Conservation (phyloP, 1,140 invertebrate species). For the Cydia strobilella region DNA sequence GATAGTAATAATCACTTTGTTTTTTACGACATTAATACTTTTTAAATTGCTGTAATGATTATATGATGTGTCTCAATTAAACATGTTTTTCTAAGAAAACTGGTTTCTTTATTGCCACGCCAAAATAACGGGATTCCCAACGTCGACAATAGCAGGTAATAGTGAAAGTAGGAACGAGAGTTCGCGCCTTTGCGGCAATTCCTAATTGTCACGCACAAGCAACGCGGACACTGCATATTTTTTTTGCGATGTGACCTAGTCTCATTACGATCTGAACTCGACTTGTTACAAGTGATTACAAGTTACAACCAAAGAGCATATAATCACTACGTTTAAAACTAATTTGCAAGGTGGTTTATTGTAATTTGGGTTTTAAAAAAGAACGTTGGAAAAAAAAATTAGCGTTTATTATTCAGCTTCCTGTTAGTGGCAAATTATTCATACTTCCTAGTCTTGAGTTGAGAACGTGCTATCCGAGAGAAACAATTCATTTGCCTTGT, state of each 20-base stretch:
- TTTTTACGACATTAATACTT: constrained; percentile 70
- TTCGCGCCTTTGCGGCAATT: constrained; percentile 14
- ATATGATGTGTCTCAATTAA: constrained; percentile 60
- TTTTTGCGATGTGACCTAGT: constrained; percentile 16
- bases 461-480: not conserved
- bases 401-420: constrained; percentile 1
- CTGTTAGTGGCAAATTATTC: not conserved
- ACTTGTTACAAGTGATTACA: no score
- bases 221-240: constrained; percentile 2
- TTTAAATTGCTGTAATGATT: constrained; percentile 76
- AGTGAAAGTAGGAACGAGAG: constrained; percentile 21
- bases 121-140: not conserved
- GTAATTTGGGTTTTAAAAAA: no score
- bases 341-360: not conserved
- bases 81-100: constrained; percentile 69
- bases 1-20: constrained; percentile 68
- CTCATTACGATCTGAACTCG: not conserved
- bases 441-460: not conserved
- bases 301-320: no score
- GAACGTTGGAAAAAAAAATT: no score
- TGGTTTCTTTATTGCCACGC: constrained; percentile 48
- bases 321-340: no score
- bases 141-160: not conserved
- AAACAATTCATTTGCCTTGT: constrained; percentile 10
- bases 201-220: constrained; percentile 25